Evolutionary conservation across 2,888 invertebrate genomes (phyloP).

Genomic region (Rhorus exstirpatorius): DNA sequence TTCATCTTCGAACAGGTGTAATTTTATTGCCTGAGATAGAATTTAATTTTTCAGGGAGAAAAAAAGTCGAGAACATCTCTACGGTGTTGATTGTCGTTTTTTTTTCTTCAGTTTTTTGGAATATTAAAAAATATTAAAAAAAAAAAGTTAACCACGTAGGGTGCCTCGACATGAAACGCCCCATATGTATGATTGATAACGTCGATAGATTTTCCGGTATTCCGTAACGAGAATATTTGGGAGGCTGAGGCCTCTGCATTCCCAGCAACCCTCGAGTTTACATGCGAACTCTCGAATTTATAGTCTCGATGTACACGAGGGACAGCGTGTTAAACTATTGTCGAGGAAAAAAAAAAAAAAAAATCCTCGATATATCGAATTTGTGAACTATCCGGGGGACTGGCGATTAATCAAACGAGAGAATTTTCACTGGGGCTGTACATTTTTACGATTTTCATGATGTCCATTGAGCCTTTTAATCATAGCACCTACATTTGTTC

Average conservation of each 20-base stretch:
- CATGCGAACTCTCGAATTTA: constrained; percentile 54
- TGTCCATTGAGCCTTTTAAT: too few species aligned
- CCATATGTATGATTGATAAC: constrained; percentile 12
- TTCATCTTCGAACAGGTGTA: too few species aligned
- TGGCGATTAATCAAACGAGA: neutral
- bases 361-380: constrained; percentile 27
- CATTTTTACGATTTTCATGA: too few species aligned
- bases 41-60: too few species aligned
- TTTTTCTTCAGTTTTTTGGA: too few species aligned
- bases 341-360: constrained; percentile 10
- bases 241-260: constrained; percentile 9
- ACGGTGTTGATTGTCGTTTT: too few species aligned
- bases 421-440: neutral
- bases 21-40: too few species aligned
- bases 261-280: constrained; percentile 31
- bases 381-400: constrained; percentile 7
- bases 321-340: constrained; percentile 39
- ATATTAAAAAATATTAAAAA: too few species aligned
- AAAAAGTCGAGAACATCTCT: too few species aligned
- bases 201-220: constrained; percentile 40
- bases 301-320: constrained; percentile 38
- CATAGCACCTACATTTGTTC: too few species aligned
- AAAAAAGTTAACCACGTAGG: too few species aligned
- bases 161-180: too few species aligned
- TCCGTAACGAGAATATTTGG: constrained; percentile 43